Percentiles rank a stretch among this genome's conserved stretches.
Conservation (phyloP, 2,113 vertebrate species). For the Indri indri region DNA sequence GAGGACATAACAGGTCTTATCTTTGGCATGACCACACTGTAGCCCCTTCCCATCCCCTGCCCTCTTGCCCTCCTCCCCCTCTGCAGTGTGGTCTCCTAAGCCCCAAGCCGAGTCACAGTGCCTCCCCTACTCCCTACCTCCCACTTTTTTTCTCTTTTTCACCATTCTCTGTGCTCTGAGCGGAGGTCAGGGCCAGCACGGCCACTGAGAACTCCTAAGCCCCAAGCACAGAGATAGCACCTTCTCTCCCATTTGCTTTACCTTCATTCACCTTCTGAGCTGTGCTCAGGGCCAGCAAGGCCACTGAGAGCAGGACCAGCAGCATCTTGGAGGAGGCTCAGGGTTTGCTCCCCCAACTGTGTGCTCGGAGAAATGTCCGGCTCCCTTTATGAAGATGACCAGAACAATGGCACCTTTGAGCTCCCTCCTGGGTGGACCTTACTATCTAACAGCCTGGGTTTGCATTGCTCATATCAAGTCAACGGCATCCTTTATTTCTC, state of each 20-base stretch:
- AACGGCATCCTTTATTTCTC: neutral
- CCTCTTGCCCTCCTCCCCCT: no score
- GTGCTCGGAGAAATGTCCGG: no score
- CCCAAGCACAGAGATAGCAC: no score
- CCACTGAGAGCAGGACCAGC: neutral
- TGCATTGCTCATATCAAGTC: neutral
- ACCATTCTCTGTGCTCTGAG: no score
- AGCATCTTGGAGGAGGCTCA: constrained; percentile 27
- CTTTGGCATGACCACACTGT: no score
- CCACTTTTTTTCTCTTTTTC: neutral
- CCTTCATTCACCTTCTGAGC: neutral
- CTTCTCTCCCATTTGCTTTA: neutral
- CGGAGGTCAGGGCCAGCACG: no score
- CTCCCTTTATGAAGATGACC: no score
- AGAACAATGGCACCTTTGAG: neutral
- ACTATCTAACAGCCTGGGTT: neutral
- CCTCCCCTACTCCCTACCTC: rapidly evolving
- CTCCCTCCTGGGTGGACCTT: neutral
- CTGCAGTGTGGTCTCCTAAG: no score
- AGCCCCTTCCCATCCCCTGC: no score
- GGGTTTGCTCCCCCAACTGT: no score
- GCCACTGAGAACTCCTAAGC: no score
- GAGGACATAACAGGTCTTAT: no score
- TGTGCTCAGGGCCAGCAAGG: neutral
- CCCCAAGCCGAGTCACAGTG: neutral